Conservation (phyloP, 2,888 invertebrate genomes). For the Nemotelus nigrinus region DNA sequence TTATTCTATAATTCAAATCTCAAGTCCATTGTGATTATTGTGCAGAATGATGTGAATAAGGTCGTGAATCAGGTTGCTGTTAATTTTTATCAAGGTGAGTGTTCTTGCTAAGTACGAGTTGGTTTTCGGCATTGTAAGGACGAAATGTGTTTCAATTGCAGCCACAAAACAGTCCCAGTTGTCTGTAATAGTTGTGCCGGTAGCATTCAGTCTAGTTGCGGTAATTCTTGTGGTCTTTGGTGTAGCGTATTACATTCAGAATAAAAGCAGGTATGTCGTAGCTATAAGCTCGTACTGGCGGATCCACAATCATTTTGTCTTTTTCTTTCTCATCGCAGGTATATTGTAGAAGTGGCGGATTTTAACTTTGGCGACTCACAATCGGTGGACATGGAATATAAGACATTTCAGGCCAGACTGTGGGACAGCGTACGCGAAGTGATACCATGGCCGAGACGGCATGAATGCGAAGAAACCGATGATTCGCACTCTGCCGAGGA, state of each 20-base stretch:
- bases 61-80: conserved; percentile 76
- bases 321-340: conserved; percentile 65
- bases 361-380: conserved; percentile 85
- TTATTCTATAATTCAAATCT: conserved; percentile 77
- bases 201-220: conserved; percentile 82
- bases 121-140: not conserved
- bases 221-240: conserved; percentile 87
- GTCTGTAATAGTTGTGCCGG: conserved; percentile 89
- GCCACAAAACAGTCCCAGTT: conserved; percentile 82
- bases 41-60: conserved; percentile 80
- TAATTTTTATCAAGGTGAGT: conserved; percentile 84
- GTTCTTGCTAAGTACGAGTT: not conserved
- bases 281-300: not conserved
- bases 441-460: conserved; percentile 61
- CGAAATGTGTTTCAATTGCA: conserved; percentile 59
- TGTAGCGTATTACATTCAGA: conserved; percentile 86
- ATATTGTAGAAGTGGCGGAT: conserved; percentile 87
- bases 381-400: conserved; percentile 83
- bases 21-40: conserved; percentile 80
- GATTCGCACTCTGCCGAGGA: conserved; percentile 56
- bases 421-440: conserved; percentile 79
- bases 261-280: conserved; percentile 74
- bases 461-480: conserved; percentile 52
- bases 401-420: conserved; percentile 84
- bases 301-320: not conserved